Conservation (phyloP, 2,113 vertebrate genomes). For the Anolis carolinensis region DNA sequence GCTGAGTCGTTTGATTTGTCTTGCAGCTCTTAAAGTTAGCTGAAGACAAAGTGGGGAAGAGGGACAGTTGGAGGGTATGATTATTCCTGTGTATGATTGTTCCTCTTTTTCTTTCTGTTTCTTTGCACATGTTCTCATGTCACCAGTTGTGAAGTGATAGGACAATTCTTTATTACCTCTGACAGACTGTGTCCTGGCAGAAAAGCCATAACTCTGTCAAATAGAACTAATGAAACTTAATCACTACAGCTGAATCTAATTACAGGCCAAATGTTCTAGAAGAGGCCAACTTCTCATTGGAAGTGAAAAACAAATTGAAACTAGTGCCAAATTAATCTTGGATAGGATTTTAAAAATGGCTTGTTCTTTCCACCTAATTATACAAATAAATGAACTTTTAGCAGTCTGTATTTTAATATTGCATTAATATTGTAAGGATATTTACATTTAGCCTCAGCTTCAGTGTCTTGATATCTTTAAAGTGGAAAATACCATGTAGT, state of each 20-base stretch:
- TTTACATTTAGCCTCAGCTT: background rate
- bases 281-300: background rate
- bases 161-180: background rate
- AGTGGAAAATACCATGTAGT: background rate
- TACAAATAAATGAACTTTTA: background rate
- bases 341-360: background rate
- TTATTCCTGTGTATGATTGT: background rate
- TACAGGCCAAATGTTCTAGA: conserved; percentile 13
- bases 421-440: background rate
- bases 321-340: background rate
- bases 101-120: background rate
- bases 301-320: background rate
- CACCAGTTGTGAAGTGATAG: background rate
- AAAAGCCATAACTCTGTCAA: background rate
- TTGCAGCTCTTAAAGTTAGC: too few relatives aligned
- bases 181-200: background rate
- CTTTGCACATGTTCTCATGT: background rate
- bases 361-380: background rate
- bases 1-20: too few relatives aligned
- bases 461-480: background rate
- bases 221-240: conserved; percentile 7
- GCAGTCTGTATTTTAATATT: background rate
- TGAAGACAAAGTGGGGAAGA: background rate
- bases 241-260: conserved; percentile 3
- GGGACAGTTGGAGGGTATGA: too few relatives aligned